These are phyloP conservation scores for Pseudomugil tenellus DNA, from an alignment of 2,797 vertebrate genomes.

Conservation along the genomic window DNA sequence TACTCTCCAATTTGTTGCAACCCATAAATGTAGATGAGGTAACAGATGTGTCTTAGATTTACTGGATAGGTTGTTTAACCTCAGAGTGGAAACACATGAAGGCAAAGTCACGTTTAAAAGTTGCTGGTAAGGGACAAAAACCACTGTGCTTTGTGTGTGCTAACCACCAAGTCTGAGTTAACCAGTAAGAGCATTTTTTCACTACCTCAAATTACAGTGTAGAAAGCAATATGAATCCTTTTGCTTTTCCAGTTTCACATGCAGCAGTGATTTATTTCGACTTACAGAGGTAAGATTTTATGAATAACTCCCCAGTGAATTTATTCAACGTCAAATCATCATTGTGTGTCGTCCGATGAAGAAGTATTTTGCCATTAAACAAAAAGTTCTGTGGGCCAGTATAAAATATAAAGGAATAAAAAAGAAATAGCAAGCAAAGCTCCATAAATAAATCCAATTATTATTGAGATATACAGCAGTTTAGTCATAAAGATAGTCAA, in stretches of 20 bases:
- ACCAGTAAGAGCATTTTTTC: slow-evolving; percentile 19
- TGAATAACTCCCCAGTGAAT: slow-evolving; percentile 4
- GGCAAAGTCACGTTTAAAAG: slow-evolving; percentile 36
- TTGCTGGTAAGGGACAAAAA: slow-evolving; percentile 28
- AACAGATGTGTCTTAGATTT: slow-evolving; percentile 49
- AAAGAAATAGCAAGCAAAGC: slow-evolving; percentile 15
- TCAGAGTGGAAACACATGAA: slow-evolving; percentile 34
- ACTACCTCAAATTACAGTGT: slow-evolving; percentile 12
- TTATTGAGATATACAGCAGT: not conserved
- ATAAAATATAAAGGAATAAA: slow-evolving; percentile 14
- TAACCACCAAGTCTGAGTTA: slow-evolving; percentile 23
- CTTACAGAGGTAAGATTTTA: slow-evolving; percentile 1
- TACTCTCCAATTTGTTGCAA: slow-evolving; percentile 48
- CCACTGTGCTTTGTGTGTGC: slow-evolving; percentile 20
- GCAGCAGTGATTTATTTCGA: slow-evolving; percentile 2
- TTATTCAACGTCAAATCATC: slow-evolving; percentile 28
- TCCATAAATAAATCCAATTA: not conserved
- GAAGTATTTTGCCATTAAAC: slow-evolving; percentile 17
- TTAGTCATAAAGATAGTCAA: not conserved
- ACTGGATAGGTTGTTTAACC: slow-evolving; percentile 32
- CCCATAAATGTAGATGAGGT: slow-evolving; percentile 56
- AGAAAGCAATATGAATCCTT: not conserved
- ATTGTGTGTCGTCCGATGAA: slow-evolving; percentile 22
- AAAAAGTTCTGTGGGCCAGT: not conserved
- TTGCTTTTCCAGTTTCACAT: slow-evolving; percentile 8